Base-by-base conservation (phyloP, 2,797 vertebrate species). In the Octomys mimax region DNA sequence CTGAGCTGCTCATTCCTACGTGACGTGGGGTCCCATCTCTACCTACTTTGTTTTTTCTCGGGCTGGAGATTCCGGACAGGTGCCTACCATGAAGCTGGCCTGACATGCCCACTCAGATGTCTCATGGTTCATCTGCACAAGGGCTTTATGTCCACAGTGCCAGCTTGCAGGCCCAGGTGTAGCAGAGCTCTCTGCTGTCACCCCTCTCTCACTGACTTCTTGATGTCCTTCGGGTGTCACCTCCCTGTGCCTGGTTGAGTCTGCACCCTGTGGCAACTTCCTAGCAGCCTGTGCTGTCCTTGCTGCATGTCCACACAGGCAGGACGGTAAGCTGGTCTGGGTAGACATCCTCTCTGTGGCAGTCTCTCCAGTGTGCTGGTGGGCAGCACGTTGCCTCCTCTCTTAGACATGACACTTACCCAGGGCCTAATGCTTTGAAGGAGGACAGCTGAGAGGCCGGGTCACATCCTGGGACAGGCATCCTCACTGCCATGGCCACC, bases 321-420 rank as follows among this genome's bases (percentile, higher is more conserved):
- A 33, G 73, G 94, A 90, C 92, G 71, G 78, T 39, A 49, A 57
- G 1, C 75, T 89, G 80, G 28, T 81, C 80, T 91, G 79, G 83
- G 68, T 94, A 84, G 97, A 84, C 95, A 82, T 89, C 95, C 91
- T 71, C 28, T 71, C 81, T 84, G 21, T 9, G 87, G 87, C 93
- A 94, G 84, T 81, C 87, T 89, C 61, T 71, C 31, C 66, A 36
- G 77, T 31, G 46, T 61, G 66, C 1, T 81, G 70, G 39, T 28
- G 31, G 61, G 68, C 28, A 89, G 68, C 36, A 13, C 79, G 59
- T 73, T n/a, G 62, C 52, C 71, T 83, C 46, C 79, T n/a, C 81
- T 26, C 61, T 57, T 46, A 42, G 4, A 52, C 64, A 66, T 36
- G 73, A 61, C n/a, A 33, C 87, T 94, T 70, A 66, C 39, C 57